These are phyloP conservation scores for Amphimallon solstitiale DNA, from an alignment of 2,888 invertebrate genomes.

Conservation along the genomic window DNA sequence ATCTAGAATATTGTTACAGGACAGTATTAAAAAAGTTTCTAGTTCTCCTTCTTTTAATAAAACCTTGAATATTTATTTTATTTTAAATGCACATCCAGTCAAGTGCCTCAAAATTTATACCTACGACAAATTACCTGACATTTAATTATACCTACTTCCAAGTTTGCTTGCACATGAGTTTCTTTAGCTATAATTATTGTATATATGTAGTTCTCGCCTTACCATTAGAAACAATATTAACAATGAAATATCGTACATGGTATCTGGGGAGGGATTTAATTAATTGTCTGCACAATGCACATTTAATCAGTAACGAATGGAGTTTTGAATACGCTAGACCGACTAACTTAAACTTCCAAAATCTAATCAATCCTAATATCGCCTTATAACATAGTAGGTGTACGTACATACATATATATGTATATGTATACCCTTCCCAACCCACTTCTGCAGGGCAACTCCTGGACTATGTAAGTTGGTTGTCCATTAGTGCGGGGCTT, in stretches of 20 bases:
- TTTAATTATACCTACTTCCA: no score
- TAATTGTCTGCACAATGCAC: constrained; percentile 27
- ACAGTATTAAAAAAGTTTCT: no score
- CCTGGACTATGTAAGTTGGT: constrained; percentile 45
- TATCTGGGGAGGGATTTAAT: constrained; percentile 11
- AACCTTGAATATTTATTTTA: no score
- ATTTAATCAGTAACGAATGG: constrained; percentile 29
- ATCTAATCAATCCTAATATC: constrained; percentile 62
- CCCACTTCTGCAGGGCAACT: constrained; percentile 18
- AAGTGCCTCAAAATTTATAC: no score
- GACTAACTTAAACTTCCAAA: constrained; percentile 14
- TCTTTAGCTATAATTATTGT: no score
- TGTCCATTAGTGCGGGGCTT: constrained; percentile 53
- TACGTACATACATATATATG: constrained; percentile 39
- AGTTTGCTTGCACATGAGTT: no score
- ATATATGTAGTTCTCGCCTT: no score
- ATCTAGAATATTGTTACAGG: no score
- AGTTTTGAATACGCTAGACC: constrained; percentile 27
- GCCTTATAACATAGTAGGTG: constrained; percentile 45
- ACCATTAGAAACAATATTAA: background rate
- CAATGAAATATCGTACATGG: background rate
- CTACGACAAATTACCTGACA: no score
- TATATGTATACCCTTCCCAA: constrained; percentile 17
- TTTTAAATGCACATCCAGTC: no score
- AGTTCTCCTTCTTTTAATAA: no score